Evolutionary conservation across 2,113 vertebrate genomes (phyloP).

Genomic region (Coptodon bakossiorum): DNA sequence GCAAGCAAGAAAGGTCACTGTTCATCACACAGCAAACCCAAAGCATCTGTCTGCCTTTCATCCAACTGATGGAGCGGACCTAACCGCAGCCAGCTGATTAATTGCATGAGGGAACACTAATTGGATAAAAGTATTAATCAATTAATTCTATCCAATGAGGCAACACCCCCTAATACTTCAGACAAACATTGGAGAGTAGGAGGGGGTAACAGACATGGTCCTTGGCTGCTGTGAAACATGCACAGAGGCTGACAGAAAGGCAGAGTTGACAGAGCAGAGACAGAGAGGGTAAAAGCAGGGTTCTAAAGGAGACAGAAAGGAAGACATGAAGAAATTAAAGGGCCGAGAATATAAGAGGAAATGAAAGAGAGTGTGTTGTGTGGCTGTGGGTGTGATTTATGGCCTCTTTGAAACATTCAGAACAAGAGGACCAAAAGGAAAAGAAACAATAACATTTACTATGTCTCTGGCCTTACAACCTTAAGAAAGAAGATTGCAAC

Average conservation of each 20-base stretch:
- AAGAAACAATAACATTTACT: slow-evolving; percentile 46
- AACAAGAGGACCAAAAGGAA: slow-evolving; percentile 18
- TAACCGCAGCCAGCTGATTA: slow-evolving; percentile 68
- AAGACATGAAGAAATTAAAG: not conserved
- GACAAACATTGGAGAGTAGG: slow-evolving; percentile 61
- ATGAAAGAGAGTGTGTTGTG: not conserved
- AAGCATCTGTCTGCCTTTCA: slow-evolving; percentile 55
- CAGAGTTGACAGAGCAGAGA: not conserved
- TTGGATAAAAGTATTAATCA: slow-evolving; percentile 76
- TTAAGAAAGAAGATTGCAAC: slow-evolving; percentile 45
- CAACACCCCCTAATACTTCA: slow-evolving; percentile 67
- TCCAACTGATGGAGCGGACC: slow-evolving; percentile 48
- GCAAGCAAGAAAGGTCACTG: slow-evolving; percentile 23
- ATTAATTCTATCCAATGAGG: slow-evolving; percentile 72
- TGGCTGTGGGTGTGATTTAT: slow-evolving; percentile 52
- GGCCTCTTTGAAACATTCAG: slow-evolving; percentile 42
- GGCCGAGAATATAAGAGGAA: not conserved
- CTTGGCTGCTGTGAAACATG: slow-evolving; percentile 22
- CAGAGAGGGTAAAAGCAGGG: not conserved
- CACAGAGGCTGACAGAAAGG: slow-evolving; percentile 7
- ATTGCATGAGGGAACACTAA: slow-evolving; percentile 76
- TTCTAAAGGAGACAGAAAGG: not conserved
- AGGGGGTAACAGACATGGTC: not conserved
- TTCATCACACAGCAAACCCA: slow-evolving; percentile 52
- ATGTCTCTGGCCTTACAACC: slow-evolving; percentile 31